Conservation (phyloP, 2,113 vertebrate genomes). For the Helogale parvula region DNA sequence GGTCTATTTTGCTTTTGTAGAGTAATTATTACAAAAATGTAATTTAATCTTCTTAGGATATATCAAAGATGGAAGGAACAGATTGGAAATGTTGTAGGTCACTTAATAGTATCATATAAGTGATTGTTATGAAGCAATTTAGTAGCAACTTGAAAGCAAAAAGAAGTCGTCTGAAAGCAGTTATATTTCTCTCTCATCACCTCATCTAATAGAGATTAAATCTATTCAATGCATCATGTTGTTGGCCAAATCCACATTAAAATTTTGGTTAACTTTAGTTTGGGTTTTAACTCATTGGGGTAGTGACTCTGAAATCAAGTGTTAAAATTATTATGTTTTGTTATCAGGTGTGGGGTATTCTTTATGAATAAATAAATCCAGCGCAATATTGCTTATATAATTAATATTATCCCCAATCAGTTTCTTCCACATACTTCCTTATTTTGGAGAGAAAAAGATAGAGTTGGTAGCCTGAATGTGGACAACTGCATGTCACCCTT, state of each 20-base stretch:
- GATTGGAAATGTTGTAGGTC: background rate
- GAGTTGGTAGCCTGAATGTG: background rate
- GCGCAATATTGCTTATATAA: background rate
- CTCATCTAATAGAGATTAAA: background rate
- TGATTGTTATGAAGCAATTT: background rate
- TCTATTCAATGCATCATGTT: background rate
- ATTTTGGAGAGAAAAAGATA: background rate
- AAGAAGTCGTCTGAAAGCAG: background rate
- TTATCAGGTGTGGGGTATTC: background rate
- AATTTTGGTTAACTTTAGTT: slow-evolving; percentile 44
- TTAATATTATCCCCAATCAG: background rate
- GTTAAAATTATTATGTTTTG: background rate
- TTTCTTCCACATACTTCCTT: background rate
- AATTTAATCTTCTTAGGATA: background rate
- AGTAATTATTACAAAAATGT: background rate
- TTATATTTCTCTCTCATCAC: background rate
- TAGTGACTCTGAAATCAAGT: background rate
- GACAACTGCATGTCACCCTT: background rate
- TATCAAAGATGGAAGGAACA: background rate
- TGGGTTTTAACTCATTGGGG: background rate
- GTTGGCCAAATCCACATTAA: background rate
- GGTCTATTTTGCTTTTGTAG: background rate
- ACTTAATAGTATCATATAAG: background rate
- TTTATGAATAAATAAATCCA: background rate
- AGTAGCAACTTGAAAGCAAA: slow-evolving; percentile 11